Evolutionary conservation across 2,888 invertebrate species (phyloP).

Genomic region (Ariolimax columbianus): DNA sequence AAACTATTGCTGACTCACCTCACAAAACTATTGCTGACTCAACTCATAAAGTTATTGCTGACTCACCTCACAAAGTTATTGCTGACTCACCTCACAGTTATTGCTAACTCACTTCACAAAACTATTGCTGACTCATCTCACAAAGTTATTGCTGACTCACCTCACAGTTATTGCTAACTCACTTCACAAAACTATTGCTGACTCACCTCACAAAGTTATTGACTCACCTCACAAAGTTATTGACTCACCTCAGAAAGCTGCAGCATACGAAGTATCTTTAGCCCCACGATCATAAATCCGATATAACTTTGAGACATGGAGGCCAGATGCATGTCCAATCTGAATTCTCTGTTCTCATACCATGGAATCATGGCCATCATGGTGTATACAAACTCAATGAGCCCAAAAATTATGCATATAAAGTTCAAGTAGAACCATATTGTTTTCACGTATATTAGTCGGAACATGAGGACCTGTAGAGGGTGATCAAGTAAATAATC

Average conservation of each 20-base stretch:
- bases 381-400: conserved; percentile 78
- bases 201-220: too few species aligned
- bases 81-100: too few species aligned
- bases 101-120: too few species aligned
- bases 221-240: background rate
- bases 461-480: conserved; percentile 64
- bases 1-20: too few species aligned
- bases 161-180: too few species aligned
- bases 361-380: background rate
- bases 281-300: background rate
- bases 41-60: too few species aligned
- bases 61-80: too few species aligned
- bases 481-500: too few species aligned
- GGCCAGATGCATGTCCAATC: background rate
- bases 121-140: too few species aligned
- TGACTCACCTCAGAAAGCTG: conserved; percentile 70
- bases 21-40: too few species aligned
- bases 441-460: conserved; percentile 80
- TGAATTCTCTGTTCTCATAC: background rate
- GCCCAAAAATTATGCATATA: conserved; percentile 81
- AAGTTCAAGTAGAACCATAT: conserved; percentile 83
- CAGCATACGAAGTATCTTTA: conserved; percentile 56
- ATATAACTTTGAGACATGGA: background rate
- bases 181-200: too few species aligned
- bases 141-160: too few species aligned